These are phyloP conservation scores for Drosophila asahinai DNA, from an alignment of 1,140 invertebrate species.

Conservation along the genomic window DNA sequence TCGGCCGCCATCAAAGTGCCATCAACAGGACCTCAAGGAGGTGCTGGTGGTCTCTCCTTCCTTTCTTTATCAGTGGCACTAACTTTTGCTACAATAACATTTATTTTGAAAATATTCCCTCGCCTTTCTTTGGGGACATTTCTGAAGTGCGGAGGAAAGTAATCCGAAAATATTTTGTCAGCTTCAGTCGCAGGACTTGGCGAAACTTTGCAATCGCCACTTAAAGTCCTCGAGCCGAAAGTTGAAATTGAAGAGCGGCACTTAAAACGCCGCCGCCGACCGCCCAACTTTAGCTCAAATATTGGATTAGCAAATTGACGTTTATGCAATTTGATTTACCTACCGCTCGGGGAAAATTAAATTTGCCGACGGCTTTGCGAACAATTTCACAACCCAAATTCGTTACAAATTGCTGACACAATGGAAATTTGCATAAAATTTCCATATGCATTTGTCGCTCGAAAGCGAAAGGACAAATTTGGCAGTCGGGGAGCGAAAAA, in stretches of 20 bases:
- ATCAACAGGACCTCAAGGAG: conserved; percentile 61
- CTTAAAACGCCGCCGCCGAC: conserved; percentile 20
- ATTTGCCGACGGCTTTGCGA: conserved; percentile 62
- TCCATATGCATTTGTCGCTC: conserved; percentile 67
- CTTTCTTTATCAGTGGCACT: conserved; percentile 65
- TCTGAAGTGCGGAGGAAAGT: conserved; percentile 68
- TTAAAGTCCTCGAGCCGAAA: conserved; percentile 59
- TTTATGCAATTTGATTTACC: conserved; percentile 79
- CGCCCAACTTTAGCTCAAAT: conserved; percentile 26
- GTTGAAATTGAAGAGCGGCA: conserved; percentile 42
- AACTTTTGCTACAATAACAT: conserved; percentile 80
- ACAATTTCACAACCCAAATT: conserved; percentile 72
- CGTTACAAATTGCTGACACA: conserved; percentile 78
- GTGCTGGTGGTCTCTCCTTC: background rate
- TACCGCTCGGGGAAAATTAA: conserved; percentile 69
- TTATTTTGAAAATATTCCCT: conserved; percentile 73
- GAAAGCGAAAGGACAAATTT: conserved; percentile 57
- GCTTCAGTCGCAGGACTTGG: conserved; percentile 50
- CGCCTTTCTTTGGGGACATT: conserved; percentile 30
- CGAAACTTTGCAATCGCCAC: conserved; percentile 36
- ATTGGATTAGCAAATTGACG: conserved; percentile 75
- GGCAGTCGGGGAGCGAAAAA: conserved; percentile 22
- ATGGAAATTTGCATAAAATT: conserved; percentile 79
- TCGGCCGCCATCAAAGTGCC: conserved; percentile 64
- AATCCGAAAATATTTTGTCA: conserved; percentile 82